phyloP scores from a whole-genome alignment of 2,888 invertebrate genomes.

The Sipha maydis region DNA sequence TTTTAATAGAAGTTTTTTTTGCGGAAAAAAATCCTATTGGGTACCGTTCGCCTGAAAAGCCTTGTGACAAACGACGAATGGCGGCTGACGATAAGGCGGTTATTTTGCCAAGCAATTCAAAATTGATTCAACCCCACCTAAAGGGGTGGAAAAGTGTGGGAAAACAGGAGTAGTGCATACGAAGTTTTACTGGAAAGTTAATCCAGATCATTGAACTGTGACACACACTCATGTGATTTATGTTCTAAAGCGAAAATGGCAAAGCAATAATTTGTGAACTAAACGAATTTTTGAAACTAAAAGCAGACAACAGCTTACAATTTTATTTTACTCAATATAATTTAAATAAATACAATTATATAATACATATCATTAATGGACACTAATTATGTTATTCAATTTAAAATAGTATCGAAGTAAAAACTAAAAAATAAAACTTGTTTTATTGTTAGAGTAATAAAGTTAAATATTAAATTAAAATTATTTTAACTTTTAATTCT shows the following conservation, averaged over 20 bases:
- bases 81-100: slow-evolving; percentile 32
- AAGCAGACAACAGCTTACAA: slow-evolving; percentile 9
- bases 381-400: background rate
- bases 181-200: slow-evolving; percentile 54
- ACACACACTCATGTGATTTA: slow-evolving; percentile 51
- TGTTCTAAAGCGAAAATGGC: slow-evolving; percentile 36
- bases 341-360: background rate
- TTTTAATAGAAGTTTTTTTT: slow-evolving; percentile 11
- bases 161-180: background rate
- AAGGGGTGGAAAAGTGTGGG: slow-evolving; percentile 15
- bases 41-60: slow-evolving; percentile 25
- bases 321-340: background rate
- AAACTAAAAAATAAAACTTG: background rate
- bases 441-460: background rate
- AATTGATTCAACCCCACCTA: slow-evolving; percentile 45
- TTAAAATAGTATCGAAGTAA: background rate
- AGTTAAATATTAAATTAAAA: background rate
- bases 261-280: slow-evolving; percentile 34
- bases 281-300: slow-evolving; percentile 40
- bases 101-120: slow-evolving; percentile 48
- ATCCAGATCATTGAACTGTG: slow-evolving; percentile 56
- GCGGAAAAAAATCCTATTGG: background rate
- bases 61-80: slow-evolving; percentile 52
- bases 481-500: background rate
- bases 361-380: background rate